Conservation (phyloP, 2,888 invertebrate genomes). For the Tryphoninae sp. region DNA sequence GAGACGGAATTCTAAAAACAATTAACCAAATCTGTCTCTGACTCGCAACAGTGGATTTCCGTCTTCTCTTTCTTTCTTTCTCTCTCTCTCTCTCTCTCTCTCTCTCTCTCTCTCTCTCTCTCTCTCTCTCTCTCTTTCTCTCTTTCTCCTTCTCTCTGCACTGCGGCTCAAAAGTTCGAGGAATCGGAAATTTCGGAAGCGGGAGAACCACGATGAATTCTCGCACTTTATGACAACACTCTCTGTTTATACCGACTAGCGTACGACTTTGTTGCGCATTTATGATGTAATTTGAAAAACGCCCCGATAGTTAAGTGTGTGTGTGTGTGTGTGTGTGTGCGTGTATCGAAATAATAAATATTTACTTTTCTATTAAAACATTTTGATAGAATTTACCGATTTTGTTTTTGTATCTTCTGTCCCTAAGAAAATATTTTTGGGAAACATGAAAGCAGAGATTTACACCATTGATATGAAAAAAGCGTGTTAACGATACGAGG, state of each 20-base stretch:
- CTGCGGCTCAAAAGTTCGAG: too few relatives aligned
- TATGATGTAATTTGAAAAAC: conserved; percentile 47
- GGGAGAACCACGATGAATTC: conserved; percentile 14
- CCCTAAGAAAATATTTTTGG: too few relatives aligned
- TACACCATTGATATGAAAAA: too few relatives aligned
- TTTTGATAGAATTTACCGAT: conserved; percentile 37
- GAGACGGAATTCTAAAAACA: conserved; percentile 72
- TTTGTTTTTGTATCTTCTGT: not conserved
- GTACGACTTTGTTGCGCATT: conserved; percentile 62
- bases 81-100: conserved; percentile 25
- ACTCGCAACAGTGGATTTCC: conserved; percentile 22
- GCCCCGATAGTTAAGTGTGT: conserved; percentile 68
- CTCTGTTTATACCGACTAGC: conserved; percentile 65
- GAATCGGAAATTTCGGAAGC: too few relatives aligned
- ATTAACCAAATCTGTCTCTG: conserved; percentile 11
- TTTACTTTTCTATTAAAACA: conserved; percentile 74
- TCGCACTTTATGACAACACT: conserved; percentile 47
- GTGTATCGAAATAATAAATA: conserved; percentile 73
- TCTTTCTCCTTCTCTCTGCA: conserved; percentile 37
- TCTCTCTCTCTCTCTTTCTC: not conserved
- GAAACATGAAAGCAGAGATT: too few relatives aligned
- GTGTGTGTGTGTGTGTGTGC: conserved; percentile 58
- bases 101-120: not conserved
- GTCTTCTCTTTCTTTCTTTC: conserved; percentile 16
- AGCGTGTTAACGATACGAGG: too few relatives aligned